phyloP scores from a whole-genome alignment of 2,113 vertebrate genomes.

The Pelusios castaneus region DNA sequence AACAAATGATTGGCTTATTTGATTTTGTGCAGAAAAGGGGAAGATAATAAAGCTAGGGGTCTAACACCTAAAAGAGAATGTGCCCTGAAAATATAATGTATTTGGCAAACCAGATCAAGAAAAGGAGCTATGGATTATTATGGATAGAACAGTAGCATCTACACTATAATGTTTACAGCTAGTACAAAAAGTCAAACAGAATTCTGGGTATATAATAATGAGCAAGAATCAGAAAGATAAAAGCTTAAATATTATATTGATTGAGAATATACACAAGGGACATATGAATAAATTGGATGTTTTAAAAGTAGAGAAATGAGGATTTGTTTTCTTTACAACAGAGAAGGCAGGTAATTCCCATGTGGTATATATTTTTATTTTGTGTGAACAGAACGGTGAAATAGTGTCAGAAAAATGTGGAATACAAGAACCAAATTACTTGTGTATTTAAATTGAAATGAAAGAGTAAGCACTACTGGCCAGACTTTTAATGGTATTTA shows the following conservation, averaged over 20 bases:
- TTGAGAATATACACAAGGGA: background rate
- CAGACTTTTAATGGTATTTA: background rate
- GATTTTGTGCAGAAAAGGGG: background rate
- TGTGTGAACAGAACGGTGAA: background rate
- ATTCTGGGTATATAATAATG: background rate
- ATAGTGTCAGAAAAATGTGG: background rate
- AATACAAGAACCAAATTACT: background rate
- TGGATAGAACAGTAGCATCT: background rate
- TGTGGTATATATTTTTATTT: background rate
- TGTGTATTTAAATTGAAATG: background rate
- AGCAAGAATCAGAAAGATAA: background rate
- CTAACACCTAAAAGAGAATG: background rate
- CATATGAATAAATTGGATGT: background rate
- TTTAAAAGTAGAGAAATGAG: background rate
- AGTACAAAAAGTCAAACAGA: background rate
- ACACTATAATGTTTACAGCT: background rate
- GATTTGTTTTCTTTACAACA: background rate
- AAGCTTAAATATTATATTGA: background rate
- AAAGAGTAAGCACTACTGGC: accelerated
- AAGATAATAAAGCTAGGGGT: background rate
- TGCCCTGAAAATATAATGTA: background rate
- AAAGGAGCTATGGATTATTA: background rate
- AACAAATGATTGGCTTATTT: slow-evolving; percentile 31
- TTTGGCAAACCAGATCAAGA: background rate
- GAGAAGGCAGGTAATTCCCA: background rate